Percentiles rank a stretch among this genome's conserved stretches.
Conservation (phyloP, 2,888 invertebrate genomes). For the Drosophila cracens region DNA sequence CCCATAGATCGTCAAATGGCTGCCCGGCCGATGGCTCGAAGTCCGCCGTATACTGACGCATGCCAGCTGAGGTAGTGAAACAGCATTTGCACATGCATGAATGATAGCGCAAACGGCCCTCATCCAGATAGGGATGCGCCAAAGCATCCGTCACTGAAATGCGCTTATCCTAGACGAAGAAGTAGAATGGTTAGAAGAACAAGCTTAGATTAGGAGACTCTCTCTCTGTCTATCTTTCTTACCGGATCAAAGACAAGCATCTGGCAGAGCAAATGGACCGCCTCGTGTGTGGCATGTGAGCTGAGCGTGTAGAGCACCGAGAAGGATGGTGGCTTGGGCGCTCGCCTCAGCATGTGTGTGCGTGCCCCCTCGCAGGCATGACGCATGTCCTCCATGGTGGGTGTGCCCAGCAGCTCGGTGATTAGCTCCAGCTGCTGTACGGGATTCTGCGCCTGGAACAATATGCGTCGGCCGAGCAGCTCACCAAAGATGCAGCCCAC, state of each 20-base stretch:
- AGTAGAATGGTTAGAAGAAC: slow-evolving; percentile 38
- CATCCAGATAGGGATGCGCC: slow-evolving; percentile 98
- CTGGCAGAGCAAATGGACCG: slow-evolving; percentile 97
- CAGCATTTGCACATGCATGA: slow-evolving; percentile 99
- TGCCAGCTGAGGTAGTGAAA: slow-evolving; percentile 90
- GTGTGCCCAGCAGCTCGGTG: slow-evolving; percentile 98
- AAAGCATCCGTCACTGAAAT: slow-evolving; percentile 97
- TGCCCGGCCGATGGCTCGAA: slow-evolving; percentile 96
- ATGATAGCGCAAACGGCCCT: slow-evolving; percentile 98
- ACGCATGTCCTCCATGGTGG: slow-evolving; percentile 97
- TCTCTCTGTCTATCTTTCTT: slow-evolving; percentile 81
- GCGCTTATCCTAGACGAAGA: slow-evolving; percentile 91
- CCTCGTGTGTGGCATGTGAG: slow-evolving; percentile 98
- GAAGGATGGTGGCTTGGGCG: slow-evolving; percentile 94
- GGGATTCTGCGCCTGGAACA: slow-evolving; percentile 99
- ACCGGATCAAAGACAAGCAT: slow-evolving; percentile 99
- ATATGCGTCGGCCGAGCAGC: slow-evolving; percentile 95
- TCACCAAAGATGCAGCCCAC: slow-evolving; percentile 99
- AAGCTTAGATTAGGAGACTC: neutral
- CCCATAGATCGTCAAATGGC: slow-evolving; percentile 98
- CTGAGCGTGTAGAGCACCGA: slow-evolving; percentile 96
- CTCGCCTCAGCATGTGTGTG: slow-evolving; percentile 94
- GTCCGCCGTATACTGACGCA: slow-evolving; percentile 96
- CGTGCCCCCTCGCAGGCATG: slow-evolving; percentile 98
- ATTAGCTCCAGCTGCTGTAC: slow-evolving; percentile 99